A percentile compares a stretch with the other conserved stretches of the same genome.
These are phyloP conservation scores for Jaculus jaculus DNA, from an alignment of 2,113 vertebrate species.

Conservation along the genomic window DNA sequence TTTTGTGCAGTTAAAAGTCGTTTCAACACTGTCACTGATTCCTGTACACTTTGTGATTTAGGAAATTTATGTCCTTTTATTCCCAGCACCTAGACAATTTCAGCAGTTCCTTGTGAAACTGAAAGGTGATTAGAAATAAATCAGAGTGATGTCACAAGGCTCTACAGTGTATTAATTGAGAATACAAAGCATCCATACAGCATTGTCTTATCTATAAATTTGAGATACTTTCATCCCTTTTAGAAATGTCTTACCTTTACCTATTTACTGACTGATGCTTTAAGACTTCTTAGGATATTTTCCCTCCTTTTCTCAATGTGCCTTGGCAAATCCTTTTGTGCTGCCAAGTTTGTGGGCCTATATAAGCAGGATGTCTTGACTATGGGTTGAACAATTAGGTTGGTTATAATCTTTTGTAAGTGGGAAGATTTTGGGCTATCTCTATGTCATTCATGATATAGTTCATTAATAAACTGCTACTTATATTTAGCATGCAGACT, in stretches of 20 bases:
- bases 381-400: fast-evolving
- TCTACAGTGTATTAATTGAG: background rate
- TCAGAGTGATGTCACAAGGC: background rate
- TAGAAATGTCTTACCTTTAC: background rate
- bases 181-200: background rate
- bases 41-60: background rate
- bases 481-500: background rate
- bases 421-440: background rate
- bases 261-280: background rate
- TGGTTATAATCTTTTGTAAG: background rate
- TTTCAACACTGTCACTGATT: background rate
- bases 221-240: background rate
- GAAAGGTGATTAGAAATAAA: background rate
- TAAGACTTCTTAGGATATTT: background rate
- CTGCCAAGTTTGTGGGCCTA: fast-evolving
- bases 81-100: background rate
- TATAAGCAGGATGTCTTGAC: background rate
- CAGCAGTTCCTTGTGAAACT: background rate
- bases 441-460: background rate
- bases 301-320: background rate
- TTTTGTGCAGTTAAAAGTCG: background rate
- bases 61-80: background rate
- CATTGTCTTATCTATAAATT: background rate
- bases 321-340: background rate
- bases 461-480: background rate